Evolutionary conservation across 2,113 vertebrate species (phyloP).

Genomic region (Indicator indicator): DNA sequence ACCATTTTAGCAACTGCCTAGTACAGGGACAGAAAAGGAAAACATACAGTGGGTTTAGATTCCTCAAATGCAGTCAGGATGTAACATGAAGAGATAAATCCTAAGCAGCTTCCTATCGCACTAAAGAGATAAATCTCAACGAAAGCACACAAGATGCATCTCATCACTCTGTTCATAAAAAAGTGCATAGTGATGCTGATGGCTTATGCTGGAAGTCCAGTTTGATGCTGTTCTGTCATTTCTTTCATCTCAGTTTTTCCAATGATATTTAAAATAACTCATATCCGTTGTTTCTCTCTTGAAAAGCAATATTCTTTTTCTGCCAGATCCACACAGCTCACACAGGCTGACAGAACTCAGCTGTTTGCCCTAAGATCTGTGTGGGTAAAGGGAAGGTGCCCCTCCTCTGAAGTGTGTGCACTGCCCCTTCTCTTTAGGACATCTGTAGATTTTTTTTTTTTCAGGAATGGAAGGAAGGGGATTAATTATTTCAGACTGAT

Average conservation of each 20-base stretch:
- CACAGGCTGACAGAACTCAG: neutral
- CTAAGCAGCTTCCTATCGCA: neutral
- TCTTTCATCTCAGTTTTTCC: neutral
- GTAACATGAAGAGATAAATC: neutral
- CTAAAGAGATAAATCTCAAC: neutral
- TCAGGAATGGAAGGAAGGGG: neutral
- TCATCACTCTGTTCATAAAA: neutral
- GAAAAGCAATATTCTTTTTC: neutral
- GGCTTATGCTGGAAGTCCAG: neutral
- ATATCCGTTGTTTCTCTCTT: neutral
- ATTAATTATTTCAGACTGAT: neutral
- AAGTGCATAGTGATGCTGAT: neutral
- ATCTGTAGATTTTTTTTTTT: neutral
- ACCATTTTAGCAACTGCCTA: slow-evolving; percentile 99
- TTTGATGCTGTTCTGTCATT: neutral
- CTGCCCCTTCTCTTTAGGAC: neutral
- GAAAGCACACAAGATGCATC: neutral
- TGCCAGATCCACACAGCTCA: neutral
- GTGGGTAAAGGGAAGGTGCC: neutral
- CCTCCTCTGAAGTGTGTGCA: neutral
- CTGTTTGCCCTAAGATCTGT: neutral
- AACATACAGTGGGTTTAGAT: neutral
- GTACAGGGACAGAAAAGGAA: slow-evolving; percentile 19
- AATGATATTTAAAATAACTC: neutral
- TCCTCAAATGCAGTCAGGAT: neutral